Base-by-base conservation (phyloP, 2,797 vertebrate genomes). In the Bucorvus abyssinicus region DNA sequence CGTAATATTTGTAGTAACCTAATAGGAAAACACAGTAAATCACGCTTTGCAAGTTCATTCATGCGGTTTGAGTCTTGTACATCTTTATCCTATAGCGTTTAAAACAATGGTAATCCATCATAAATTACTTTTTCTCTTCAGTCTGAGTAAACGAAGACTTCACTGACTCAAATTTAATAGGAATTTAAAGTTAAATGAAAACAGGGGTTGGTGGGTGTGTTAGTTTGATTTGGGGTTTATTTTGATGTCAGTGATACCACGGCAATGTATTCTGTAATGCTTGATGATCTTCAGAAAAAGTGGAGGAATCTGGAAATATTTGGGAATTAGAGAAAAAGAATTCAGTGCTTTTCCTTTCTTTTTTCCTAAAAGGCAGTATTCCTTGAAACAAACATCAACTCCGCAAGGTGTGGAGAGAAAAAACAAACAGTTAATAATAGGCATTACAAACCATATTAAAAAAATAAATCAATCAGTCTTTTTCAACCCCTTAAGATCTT, bases 1-100 rank as follows among this genome's bases (percentile, higher is more conserved):
- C 19, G 98, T 97, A 97, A 99, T 98, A 23, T 98, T 98, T 59
- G 99, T 98, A 67, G 98, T 98, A 80, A 99, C 98, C 99, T 99
- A 91, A 83, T 1, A 52, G 27, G 59, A 70, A 87, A 87, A 68
- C 52, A 80, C 61, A 82, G 27, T 21, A 59, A 53, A 80, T 82
- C 55, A 89, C 50, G 80, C 30, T 83, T 85, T n/a, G 64, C 1
- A 3, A 70, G 27, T 63, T 74, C 49, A 69, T 56, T 77, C 45
- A 38, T 32, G 23, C 47, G 69, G 5, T 49, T 88, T 34, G 73
- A 53, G 21, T 45, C 56, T 56, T 36, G 5, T 10, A 12, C 22
- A 38, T 49, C 15, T 88, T 71, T 70, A 73, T 53, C 44, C n/a
- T 47, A 21, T 32, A 47, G 23, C 6, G 16, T 63, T 44, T 77